Evolutionary conservation across 2,888 invertebrate species (phyloP), one percentile per base, ranked within the genome.

Genomic region (Cylloceria caligata): DNA sequence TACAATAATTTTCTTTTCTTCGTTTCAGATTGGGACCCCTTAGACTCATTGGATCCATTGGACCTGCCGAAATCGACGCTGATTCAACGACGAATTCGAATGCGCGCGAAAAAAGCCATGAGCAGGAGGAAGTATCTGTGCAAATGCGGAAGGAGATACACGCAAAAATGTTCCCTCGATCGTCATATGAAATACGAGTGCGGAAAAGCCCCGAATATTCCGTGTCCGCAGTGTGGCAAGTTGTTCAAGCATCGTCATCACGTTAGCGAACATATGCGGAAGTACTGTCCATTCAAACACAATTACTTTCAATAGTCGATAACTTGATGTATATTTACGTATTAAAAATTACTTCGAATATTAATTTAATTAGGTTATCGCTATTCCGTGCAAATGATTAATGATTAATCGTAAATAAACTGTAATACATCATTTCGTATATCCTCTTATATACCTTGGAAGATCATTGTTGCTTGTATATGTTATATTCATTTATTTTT

Each of bases 131-230:
- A 76, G 13, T 84, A 82, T 68, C 24, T 81, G 30, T 87, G 86
- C 67, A 86, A 85, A 13, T 93, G 93, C 81, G 90, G 90, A 52
- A 90, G 90, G 72, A 81, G 80, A 34, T 93, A 93, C 87, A 90
- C 86, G 67, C 87, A 89, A 62, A 89, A 89, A 75, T 88, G 91
- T 36, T 92, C 91, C 7, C 84, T 93, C 42, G 88, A 90, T 81
- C 89, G 92, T 42, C 93, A 93, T 80, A 83, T 89, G 16, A 88
- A 88, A 27, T 90, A 90, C 86, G 92, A 92, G 83, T 93, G 93
- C 83, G 93, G 93, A 3, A 92, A 93, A 83, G 89, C 90, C 73
- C 92, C 93, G 30, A 89, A 89, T 76, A 91, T 93, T 76, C 89
- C 90, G 34, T 93, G 93, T 78, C 89, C 90, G 0, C 85, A 89